Evolutionary conservation across 2,888 invertebrate species (phyloP).

Genomic region (Eupithecia exiguata): DNA sequence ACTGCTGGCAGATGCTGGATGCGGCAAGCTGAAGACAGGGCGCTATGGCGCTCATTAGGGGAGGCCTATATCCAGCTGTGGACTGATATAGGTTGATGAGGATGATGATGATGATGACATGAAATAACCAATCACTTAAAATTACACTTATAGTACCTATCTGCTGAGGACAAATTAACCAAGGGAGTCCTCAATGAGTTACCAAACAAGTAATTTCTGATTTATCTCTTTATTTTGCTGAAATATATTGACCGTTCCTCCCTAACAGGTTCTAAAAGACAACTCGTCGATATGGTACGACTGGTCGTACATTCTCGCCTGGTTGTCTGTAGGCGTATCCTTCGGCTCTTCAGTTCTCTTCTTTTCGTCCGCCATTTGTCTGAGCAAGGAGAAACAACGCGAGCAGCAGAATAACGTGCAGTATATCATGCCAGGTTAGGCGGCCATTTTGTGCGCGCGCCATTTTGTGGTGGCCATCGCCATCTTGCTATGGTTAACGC

Average conservation of each 20-base stretch:
- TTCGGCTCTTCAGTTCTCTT: conserved; percentile 90
- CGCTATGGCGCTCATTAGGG: no score
- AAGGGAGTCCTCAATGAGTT: background rate
- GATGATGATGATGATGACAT: no score
- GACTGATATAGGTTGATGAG: no score
- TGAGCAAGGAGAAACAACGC: conserved; percentile 89
- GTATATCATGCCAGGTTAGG: conserved; percentile 94
- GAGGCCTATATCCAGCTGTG: no score
- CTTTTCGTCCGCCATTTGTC: conserved; percentile 91
- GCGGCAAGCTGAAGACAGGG: no score
- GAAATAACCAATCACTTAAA: background rate
- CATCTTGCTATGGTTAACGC: conserved; percentile 65
- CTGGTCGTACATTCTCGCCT: conserved; percentile 94
- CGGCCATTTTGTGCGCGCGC: conserved; percentile 61
- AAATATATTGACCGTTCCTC: conserved; percentile 44
- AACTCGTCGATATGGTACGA: conserved; percentile 90
- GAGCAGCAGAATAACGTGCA: conserved; percentile 91
- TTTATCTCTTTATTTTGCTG: background rate
- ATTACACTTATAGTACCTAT: background rate
- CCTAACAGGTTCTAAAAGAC: conserved; percentile 87
- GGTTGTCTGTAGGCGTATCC: conserved; percentile 91
- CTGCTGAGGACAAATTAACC: background rate
- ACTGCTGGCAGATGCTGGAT: no score
- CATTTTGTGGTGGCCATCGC: conserved; percentile 44
- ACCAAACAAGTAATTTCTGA: background rate